Conservation (phyloP, 2,888 invertebrate species). For the Eucriotettix oculatus region DNA sequence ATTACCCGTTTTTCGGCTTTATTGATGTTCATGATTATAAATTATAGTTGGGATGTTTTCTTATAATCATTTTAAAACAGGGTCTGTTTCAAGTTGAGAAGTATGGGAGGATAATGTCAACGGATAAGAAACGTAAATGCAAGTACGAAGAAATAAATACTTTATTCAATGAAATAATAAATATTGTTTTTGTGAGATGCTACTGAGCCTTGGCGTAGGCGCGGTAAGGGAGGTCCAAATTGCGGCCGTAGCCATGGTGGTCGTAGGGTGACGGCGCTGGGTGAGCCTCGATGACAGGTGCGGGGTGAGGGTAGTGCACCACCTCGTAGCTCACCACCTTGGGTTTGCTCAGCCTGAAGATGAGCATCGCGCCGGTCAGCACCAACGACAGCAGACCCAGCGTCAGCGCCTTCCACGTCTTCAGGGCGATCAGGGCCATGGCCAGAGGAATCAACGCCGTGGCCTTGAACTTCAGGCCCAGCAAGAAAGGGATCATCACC, state of each 20-base stretch:
- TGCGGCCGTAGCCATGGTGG: constrained; percentile 38
- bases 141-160: no score
- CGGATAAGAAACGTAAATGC: no score
- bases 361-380: constrained; percentile 66
- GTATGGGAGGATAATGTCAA: no score
- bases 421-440: constrained; percentile 65
- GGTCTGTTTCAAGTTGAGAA: no score
- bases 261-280: constrained; percentile 10
- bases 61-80: no score
- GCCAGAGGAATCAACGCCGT: constrained; percentile 68
- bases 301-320: constrained; percentile 51
- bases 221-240: constrained; percentile 42
- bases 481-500: constrained; percentile 66
- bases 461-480: constrained; percentile 74
- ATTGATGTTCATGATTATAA: no score
- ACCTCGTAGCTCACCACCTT: constrained; percentile 75
- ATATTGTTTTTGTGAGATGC: no score
- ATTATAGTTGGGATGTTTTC: no score
- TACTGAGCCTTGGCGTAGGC: constrained; percentile 21
- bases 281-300: constrained; percentile 11
- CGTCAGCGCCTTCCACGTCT: constrained; percentile 80
- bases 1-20: no score
- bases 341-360: constrained; percentile 75
- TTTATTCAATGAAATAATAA: no score
- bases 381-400: constrained; percentile 70